Evolutionary conservation across 2,797 vertebrate genomes (phyloP).

Genomic region (Mormyrops boulengeri): DNA sequence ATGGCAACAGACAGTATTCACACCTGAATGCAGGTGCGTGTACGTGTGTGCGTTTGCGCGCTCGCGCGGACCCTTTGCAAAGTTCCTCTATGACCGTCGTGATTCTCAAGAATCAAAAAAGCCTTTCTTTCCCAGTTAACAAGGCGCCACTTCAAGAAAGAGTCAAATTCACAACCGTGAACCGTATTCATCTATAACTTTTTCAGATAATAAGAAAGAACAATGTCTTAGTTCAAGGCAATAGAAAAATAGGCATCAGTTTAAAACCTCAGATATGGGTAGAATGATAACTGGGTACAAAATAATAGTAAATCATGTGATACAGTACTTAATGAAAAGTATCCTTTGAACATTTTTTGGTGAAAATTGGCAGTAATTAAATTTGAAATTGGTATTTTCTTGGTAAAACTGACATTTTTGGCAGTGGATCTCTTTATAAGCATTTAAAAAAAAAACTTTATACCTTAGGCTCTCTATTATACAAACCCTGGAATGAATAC

Average conservation of each 20-base stretch:
- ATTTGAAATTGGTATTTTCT: neutral
- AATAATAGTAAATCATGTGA: neutral
- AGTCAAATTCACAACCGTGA: neutral
- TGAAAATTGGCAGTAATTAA: neutral
- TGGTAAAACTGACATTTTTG: neutral
- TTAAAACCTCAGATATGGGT: neutral
- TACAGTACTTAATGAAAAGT: neutral
- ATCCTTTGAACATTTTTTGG: neutral
- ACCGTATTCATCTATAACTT: neutral
- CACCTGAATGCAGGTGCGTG: constrained; percentile 1
- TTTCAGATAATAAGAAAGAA: neutral
- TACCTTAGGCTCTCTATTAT: neutral
- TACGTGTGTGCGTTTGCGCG: neutral
- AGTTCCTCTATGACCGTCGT: neutral
- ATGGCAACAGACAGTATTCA: constrained; percentile 12
- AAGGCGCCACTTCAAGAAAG: neutral
- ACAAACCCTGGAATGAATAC: neutral
- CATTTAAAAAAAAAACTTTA: neutral
- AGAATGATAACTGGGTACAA: neutral
- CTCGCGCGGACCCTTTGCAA: neutral
- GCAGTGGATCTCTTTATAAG: neutral
- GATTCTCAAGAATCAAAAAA: neutral
- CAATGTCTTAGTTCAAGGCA: neutral
- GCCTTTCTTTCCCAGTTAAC: neutral
- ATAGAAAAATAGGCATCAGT: neutral